Evolutionary conservation across 2,797 vertebrate genomes (phyloP).

Genomic region (Siniperca undulata): DNA sequence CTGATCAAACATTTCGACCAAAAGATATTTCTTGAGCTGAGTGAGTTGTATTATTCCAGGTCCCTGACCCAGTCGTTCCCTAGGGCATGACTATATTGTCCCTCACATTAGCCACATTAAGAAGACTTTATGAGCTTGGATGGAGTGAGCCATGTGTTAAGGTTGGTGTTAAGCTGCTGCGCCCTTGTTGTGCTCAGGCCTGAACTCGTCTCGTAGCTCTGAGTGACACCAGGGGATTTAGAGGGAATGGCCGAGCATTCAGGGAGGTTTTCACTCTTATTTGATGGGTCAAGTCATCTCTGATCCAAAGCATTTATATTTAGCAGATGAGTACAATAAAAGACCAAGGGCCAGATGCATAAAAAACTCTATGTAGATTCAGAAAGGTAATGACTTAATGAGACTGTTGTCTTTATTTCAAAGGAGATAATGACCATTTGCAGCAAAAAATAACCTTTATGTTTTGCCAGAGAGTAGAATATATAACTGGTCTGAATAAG

Average conservation of each 20-base stretch:
- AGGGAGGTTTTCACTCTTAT: conserved; percentile 47
- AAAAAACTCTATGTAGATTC: neutral
- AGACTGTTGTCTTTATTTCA: neutral
- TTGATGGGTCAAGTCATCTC: conserved; percentile 52
- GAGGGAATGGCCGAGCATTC: conserved; percentile 36
- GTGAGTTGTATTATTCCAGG: conserved; percentile 49
- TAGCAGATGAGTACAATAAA: conserved; percentile 28
- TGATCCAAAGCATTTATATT: conserved; percentile 34
- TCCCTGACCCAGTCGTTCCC: conserved; percentile 48
- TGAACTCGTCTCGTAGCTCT: conserved; percentile 54
- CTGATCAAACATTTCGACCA: neutral
- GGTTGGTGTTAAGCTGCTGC: conserved; percentile 71
- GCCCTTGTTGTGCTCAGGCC: conserved; percentile 47
- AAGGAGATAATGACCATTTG: neutral
- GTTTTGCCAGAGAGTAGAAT: neutral
- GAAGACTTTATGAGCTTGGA: conserved; percentile 60
- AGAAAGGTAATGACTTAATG: neutral
- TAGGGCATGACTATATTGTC: conserved; percentile 52
- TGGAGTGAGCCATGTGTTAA: conserved; percentile 66
- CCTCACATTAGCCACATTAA: conserved; percentile 64
- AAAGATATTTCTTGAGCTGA: conserved; percentile 41
- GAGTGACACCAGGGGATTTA: conserved; percentile 64
- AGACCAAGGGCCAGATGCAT: conserved; percentile 29
- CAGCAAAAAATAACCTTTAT: neutral
- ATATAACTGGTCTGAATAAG: neutral